phyloP scores from a whole-genome alignment of 2,113 vertebrate genomes.

The Butorides virescens region DNA sequence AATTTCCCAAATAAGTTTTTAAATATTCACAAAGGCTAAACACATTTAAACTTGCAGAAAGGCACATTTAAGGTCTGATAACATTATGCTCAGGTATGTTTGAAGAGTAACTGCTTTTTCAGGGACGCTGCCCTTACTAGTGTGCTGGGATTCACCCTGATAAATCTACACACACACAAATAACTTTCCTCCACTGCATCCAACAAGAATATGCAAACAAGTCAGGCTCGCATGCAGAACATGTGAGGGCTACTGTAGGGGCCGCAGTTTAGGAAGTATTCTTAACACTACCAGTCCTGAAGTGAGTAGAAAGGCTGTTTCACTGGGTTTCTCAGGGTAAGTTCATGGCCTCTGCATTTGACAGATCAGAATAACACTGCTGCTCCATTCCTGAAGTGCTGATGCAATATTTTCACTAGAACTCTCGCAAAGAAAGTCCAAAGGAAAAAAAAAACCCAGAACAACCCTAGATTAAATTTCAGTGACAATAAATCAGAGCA shows the following conservation, averaged over 20 bases:
- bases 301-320: background rate
- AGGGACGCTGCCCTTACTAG: background rate
- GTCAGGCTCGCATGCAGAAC: background rate
- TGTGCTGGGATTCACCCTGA: background rate
- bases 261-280: background rate
- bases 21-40: background rate
- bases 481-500: slow-evolving; percentile 33
- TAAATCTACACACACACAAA: background rate
- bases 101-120: background rate
- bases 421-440: background rate
- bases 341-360: slow-evolving; percentile 4
- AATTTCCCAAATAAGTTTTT: background rate
- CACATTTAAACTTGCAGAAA: background rate
- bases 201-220: background rate
- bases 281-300: background rate
- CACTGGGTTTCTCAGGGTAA: slow-evolving; percentile 18
- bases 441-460: background rate
- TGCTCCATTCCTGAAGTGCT: slow-evolving; percentile 37
- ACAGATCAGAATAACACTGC: slow-evolving; percentile 37
- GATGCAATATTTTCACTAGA: slow-evolving; percentile 50
- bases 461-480: background rate
- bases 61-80: background rate
- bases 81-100: background rate
- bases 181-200: background rate
- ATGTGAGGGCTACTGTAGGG: background rate